A percentile compares a stretch with the other conserved stretches of the same genome.
phyloP scores from a whole-genome alignment of 2,888 invertebrate species.

The Torymus tubicola region DNA sequence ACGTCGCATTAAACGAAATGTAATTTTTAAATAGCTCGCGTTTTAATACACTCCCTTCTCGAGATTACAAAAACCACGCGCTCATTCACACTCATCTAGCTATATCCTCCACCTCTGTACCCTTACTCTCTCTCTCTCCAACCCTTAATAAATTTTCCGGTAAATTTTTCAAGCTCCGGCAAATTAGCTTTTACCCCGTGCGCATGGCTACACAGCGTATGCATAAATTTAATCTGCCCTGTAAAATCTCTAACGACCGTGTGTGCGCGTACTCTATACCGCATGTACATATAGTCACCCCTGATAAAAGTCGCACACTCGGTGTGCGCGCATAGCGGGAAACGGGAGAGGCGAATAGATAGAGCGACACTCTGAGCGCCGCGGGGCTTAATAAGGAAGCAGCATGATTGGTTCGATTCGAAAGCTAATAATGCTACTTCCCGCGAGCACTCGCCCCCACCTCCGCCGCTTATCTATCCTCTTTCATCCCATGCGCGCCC shows the following conservation, averaged over 20 bases:
- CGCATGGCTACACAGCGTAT: neutral
- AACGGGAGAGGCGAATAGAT: neutral
- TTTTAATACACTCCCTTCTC: too few relatives aligned
- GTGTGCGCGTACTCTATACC: neutral
- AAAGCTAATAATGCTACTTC: conserved; percentile 71
- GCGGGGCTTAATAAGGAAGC: conserved; percentile 62
- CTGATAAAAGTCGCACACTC: conserved; percentile 14
- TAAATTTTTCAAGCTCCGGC: too few relatives aligned
- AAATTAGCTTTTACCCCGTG: neutral
- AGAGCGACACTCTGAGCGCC: conserved; percentile 51
- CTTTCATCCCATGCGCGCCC: neutral
- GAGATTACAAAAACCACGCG: too few relatives aligned
- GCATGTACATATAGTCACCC: neutral
- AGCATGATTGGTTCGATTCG: conserved; percentile 71
- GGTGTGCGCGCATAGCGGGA: neutral
- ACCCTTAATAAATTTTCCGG: too few relatives aligned
- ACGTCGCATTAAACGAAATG: too few relatives aligned
- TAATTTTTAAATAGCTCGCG: too few relatives aligned
- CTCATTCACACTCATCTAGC: too few relatives aligned
- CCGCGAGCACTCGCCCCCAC: conserved; percentile 55
- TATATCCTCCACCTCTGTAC: too few relatives aligned
- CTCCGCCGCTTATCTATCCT: conserved; percentile 20
- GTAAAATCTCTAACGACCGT: conserved; percentile 36
- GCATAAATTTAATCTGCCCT: conserved; percentile 46
- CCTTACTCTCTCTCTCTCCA: too few relatives aligned